Evolutionary conservation across 2,888 invertebrate species (phyloP).

Genomic region (Luperina testacea): DNA sequence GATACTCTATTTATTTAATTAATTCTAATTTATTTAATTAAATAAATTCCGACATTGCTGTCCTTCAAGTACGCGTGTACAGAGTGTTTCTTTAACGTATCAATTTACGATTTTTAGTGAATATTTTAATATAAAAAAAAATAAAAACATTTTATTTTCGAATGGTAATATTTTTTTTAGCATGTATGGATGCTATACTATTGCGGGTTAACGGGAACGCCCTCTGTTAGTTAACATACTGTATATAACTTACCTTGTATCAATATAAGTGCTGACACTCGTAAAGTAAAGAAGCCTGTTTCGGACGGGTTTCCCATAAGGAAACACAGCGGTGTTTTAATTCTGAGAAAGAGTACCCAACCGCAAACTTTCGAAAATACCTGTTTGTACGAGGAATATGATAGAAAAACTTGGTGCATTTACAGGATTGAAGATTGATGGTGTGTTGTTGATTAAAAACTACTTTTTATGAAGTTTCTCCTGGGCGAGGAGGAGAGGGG

Average conservation of each 20-base stretch:
- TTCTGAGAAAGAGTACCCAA: conserved; percentile 20
- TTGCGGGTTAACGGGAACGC: no score
- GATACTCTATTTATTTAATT: no score
- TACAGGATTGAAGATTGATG: neutral
- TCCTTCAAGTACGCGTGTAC: no score
- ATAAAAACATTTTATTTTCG: no score
- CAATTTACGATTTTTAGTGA: no score
- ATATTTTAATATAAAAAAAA: no score
- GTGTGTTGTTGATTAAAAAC: neutral
- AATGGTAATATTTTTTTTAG: no score
- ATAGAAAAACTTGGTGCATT: neutral
- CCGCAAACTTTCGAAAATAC: conserved; percentile 36
- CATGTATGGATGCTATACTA: no score
- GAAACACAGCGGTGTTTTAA: conserved; percentile 20
- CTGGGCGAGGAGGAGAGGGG: neutral
- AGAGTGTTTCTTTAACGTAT: no score
- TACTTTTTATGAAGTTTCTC: neutral
- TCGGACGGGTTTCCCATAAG: conserved; percentile 34
- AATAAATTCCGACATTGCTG: no score
- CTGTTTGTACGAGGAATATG: conserved; percentile 9
- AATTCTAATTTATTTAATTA: no score
- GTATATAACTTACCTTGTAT: neutral
- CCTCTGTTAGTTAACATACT: no score
- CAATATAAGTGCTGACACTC: neutral
- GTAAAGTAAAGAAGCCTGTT: conserved; percentile 4